Percentiles rank a stretch among this genome's conserved stretches.
Evolutionary conservation across 1,140 invertebrate genomes (phyloP).

Genomic region (Monomorium pharaonis): DNA sequence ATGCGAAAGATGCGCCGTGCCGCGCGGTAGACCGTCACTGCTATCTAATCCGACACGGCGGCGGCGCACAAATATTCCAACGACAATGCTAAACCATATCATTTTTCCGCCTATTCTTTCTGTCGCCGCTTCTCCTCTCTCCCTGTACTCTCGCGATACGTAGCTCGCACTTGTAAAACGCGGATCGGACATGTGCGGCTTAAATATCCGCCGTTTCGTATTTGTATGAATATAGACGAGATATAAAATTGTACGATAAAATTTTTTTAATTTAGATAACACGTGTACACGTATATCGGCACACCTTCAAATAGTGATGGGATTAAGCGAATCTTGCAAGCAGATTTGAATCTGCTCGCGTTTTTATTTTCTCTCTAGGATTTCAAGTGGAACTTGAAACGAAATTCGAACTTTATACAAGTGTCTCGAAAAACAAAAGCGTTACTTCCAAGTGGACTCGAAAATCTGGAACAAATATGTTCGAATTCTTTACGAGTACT

Average conservation of each 20-base stretch:
- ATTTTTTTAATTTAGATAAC: background rate
- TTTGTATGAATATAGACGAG: background rate
- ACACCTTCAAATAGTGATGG: background rate
- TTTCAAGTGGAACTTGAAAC: too few species aligned
- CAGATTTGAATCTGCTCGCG: too few species aligned
- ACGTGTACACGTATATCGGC: background rate
- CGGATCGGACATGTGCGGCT: background rate
- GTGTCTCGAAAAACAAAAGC: too few species aligned
- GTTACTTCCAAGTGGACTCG: too few species aligned
- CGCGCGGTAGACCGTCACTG: conserved; percentile 14
- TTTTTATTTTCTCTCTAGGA: too few species aligned
- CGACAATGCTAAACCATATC: conserved; percentile 14
- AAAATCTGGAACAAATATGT: too few species aligned
- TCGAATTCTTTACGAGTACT: too few species aligned
- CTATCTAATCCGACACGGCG: conserved; percentile 24
- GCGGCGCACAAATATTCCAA: conserved; percentile 28
- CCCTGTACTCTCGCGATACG: background rate
- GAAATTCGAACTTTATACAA: too few species aligned
- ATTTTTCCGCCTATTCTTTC: background rate
- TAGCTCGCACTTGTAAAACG: background rate
- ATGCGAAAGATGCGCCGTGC: conserved; percentile 56
- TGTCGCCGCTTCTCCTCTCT: background rate
- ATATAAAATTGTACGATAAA: background rate
- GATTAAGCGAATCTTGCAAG: too few species aligned
- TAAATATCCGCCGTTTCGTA: background rate